These are phyloP conservation scores for Terebella lapidaria DNA, from an alignment of 2,888 invertebrate species.

Conservation along the genomic window DNA sequence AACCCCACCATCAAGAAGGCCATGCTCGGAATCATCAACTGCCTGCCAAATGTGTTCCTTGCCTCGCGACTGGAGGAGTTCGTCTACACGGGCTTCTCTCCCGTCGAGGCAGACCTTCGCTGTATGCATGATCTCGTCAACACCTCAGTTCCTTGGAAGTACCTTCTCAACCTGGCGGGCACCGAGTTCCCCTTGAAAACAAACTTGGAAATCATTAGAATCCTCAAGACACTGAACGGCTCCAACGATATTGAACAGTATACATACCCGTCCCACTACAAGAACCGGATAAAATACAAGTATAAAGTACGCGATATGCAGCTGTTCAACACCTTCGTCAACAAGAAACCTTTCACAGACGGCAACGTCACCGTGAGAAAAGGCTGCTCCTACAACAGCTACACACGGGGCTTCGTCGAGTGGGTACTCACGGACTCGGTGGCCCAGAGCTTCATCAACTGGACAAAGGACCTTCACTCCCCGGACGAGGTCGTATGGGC, in stretches of 20 bases:
- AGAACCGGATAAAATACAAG: neutral
- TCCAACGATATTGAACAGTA: constrained; percentile 26
- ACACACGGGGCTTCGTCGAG: constrained; percentile 36
- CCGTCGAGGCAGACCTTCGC: constrained; percentile 27
- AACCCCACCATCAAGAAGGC: constrained; percentile 10
- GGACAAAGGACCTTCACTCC: constrained; percentile 41
- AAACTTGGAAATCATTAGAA: constrained; percentile 28
- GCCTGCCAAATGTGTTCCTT: constrained; percentile 29
- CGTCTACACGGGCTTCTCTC: constrained; percentile 26
- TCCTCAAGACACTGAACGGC: constrained; percentile 25
- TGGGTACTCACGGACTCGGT: constrained; percentile 33
- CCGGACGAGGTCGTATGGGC: constrained; percentile 49
- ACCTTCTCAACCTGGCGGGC: constrained; percentile 30
- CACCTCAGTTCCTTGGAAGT: constrained; percentile 22
- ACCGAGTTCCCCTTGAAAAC: constrained; percentile 31
- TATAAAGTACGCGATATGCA: neutral
- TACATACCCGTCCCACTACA: constrained; percentile 9
- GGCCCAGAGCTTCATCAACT: constrained; percentile 32
- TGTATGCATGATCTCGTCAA: constrained; percentile 25
- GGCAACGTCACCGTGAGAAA: constrained; percentile 28
- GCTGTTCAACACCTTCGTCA: neutral
- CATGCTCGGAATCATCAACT: constrained; percentile 14
- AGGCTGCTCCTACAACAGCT: constrained; percentile 42
- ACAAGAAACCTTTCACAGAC: constrained; percentile 4
- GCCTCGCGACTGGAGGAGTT: constrained; percentile 19